Conservation (phyloP, 2,797 vertebrate genomes). For the Gymnothorax javanicus region DNA sequence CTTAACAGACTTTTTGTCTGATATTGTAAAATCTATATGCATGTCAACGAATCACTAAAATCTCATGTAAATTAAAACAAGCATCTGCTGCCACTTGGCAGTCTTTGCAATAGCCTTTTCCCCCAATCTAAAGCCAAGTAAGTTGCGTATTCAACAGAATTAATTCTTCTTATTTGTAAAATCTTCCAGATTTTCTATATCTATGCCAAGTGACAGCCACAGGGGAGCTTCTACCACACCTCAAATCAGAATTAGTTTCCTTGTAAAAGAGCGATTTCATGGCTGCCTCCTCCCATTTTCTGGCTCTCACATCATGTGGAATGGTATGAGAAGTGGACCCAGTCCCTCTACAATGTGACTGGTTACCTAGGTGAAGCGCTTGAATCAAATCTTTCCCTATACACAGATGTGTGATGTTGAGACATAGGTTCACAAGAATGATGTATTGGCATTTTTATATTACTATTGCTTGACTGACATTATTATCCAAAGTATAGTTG, state of each 20-base stretch:
- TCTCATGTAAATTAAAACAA: constrained; percentile 39
- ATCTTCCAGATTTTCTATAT: neutral
- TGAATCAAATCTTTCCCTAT: neutral
- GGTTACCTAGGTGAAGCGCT: neutral
- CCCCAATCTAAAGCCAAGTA: constrained; percentile 62
- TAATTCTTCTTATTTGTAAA: too few relatives aligned
- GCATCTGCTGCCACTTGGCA: constrained; percentile 35
- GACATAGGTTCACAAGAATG: neutral
- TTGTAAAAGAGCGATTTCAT: neutral
- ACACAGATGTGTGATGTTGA: neutral
- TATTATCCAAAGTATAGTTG: too few relatives aligned
- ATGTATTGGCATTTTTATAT: neutral
- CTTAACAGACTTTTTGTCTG: neutral
- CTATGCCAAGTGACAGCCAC: neutral
- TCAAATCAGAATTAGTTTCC: neutral
- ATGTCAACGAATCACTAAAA: constrained; percentile 16
- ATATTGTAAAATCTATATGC: neutral
- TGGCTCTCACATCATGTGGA: neutral
- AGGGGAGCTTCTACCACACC: neutral
- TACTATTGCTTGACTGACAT: too few relatives aligned
- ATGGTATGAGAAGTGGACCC: neutral
- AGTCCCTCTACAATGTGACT: neutral
- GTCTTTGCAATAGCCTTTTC: constrained; percentile 32
- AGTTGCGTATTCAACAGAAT: too few relatives aligned
- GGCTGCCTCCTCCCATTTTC: neutral